A percentile compares a stretch with the other conserved stretches of the same genome.
These are phyloP conservation scores for Nemurella pictetii DNA, from an alignment of 2,888 invertebrate species.

Conservation along the genomic window DNA sequence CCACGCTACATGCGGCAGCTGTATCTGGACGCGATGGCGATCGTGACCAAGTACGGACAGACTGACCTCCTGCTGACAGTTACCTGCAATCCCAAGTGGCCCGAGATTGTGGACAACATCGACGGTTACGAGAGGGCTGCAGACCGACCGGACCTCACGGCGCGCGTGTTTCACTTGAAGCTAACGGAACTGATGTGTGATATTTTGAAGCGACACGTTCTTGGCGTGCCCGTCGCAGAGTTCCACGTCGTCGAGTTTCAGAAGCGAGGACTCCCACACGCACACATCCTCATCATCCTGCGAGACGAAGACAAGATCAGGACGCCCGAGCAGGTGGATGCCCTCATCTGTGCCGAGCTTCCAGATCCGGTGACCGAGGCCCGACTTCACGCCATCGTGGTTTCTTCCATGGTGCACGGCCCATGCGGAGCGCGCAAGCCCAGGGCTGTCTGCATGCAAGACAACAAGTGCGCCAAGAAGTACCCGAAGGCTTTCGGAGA, in stretches of 20 bases:
- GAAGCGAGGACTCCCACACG: slow-evolving; percentile 47
- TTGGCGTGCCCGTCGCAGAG: slow-evolving; percentile 40
- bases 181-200: slow-evolving; percentile 37
- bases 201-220: slow-evolving; percentile 36
- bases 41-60: slow-evolving; percentile 42
- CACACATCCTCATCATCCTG: slow-evolving; percentile 44
- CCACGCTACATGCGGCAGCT: slow-evolving; percentile 40
- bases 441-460: slow-evolving; percentile 31
- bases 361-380: slow-evolving; percentile 34
- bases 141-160: slow-evolving; percentile 41
- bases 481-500: no score
- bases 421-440: slow-evolving; percentile 44
- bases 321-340: slow-evolving; percentile 41
- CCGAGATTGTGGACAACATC: slow-evolving; percentile 44
- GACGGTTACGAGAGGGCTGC: slow-evolving; percentile 20
- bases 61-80: no score
- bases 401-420: slow-evolving; percentile 44
- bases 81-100: slow-evolving; percentile 46
- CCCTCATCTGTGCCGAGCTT: slow-evolving; percentile 35
- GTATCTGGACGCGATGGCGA: slow-evolving; percentile 44
- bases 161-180: slow-evolving; percentile 41
- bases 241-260: slow-evolving; percentile 47
- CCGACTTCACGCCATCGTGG: slow-evolving; percentile 39
- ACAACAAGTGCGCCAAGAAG: slow-evolving; percentile 4
- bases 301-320: slow-evolving; percentile 45